Conservation (phyloP, 53 echinoderm and acorn worm genomes). For the Stichopus horrens region DNA sequence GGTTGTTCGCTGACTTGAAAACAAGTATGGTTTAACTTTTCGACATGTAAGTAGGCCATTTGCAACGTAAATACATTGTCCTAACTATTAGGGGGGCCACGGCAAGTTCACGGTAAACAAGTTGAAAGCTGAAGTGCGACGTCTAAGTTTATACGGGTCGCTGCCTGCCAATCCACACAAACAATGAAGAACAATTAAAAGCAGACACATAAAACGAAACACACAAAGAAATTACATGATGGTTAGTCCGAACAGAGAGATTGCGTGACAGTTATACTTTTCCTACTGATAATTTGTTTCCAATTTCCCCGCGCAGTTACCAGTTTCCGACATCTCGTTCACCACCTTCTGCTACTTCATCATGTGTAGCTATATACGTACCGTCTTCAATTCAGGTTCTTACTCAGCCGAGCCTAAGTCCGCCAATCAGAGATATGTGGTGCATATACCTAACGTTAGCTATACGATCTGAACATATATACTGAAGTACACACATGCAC, state of each 20-base stretch:
- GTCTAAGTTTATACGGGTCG: background rate
- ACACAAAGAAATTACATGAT: conserved; percentile 5
- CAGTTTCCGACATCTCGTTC: too few relatives aligned
- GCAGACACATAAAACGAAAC: background rate
- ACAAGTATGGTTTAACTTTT: too few relatives aligned
- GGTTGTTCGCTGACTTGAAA: background rate
- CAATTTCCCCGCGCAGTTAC: too few relatives aligned
- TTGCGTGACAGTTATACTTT: background rate
- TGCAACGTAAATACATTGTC: background rate
- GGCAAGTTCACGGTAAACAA: background rate
- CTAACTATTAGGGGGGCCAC: background rate
- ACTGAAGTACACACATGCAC: background rate
- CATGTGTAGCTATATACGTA: too few relatives aligned
- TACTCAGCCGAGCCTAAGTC: too few relatives aligned
- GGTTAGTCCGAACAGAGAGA: background rate
- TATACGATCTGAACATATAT: too few relatives aligned
- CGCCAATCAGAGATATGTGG: too few relatives aligned
- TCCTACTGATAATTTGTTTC: background rate
- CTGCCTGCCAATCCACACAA: background rate
- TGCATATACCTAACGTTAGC: too few relatives aligned
- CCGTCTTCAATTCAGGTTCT: too few relatives aligned
- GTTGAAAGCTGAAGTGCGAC: too few relatives aligned
- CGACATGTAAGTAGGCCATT: background rate
- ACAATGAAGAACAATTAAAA: background rate
- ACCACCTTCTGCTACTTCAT: too few relatives aligned